Evolutionary conservation across 2,797 vertebrate genomes (phyloP).

Genomic region (Helicolenus hilgendorfi): DNA sequence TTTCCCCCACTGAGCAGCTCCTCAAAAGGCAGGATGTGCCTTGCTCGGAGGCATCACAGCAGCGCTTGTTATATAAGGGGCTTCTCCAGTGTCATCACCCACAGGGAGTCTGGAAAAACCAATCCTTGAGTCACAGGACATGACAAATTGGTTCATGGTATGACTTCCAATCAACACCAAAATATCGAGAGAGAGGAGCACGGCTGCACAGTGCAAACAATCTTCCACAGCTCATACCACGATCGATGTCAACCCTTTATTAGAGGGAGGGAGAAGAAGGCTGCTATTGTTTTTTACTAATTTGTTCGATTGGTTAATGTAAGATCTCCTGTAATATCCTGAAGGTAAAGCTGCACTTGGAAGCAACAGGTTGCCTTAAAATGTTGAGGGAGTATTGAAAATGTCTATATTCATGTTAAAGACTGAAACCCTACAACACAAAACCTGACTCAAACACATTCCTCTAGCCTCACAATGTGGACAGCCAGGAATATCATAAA

Average conservation of each 20-base stretch:
- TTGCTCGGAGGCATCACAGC: background rate
- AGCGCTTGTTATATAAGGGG: background rate
- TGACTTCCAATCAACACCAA: constrained; percentile 42
- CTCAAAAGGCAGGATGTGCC: background rate
- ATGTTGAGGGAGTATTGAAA: background rate
- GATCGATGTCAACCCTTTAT: background rate
- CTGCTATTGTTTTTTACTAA: background rate
- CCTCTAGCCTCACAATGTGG: background rate
- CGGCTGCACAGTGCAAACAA: background rate
- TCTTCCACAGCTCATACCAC: background rate
- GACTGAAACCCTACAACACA: background rate
- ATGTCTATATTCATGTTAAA: background rate
- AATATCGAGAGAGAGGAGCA: background rate
- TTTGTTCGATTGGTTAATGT: background rate
- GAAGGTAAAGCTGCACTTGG: background rate
- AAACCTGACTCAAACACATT: background rate
- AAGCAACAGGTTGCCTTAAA: background rate
- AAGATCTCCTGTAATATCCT: background rate
- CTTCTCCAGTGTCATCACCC: background rate
- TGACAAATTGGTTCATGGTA: background rate
- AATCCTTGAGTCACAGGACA: background rate
- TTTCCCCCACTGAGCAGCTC: background rate
- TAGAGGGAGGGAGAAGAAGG: background rate
- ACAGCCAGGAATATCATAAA: background rate
- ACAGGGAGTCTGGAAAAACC: background rate